Conservation (phyloP, 2,113 vertebrate genomes). For the Oophaga pumilio region DNA sequence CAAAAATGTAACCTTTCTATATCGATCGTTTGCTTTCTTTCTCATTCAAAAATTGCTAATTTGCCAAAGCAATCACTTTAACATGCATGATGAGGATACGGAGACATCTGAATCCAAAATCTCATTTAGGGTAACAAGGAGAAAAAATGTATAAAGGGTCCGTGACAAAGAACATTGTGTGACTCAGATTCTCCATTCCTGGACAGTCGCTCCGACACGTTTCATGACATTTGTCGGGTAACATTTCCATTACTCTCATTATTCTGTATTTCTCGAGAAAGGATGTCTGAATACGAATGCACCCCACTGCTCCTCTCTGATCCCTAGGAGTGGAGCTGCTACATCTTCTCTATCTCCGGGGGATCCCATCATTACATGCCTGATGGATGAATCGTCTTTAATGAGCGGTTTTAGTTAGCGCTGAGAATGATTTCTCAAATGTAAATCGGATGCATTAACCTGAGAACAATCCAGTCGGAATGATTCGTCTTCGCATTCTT, state of each 20-base stretch:
- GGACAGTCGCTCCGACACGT: not conserved
- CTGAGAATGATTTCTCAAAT: not conserved
- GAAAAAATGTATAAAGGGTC: not conserved
- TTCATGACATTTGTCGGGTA: conserved; percentile 33
- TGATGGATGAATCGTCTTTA: not conserved
- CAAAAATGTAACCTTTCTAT: not conserved
- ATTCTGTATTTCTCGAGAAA: conserved; percentile 9
- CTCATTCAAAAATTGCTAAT: conserved; percentile 29
- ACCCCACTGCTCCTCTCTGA: conserved; percentile 5
- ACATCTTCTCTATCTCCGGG: not conserved
- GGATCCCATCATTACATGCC: not conserved
- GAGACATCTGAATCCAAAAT: conserved; percentile 20
- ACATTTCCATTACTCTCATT: conserved; percentile 41
- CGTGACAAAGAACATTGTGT: conserved; percentile 2
- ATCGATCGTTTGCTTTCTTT: not conserved
- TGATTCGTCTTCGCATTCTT: not conserved
- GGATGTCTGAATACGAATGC: not conserved
- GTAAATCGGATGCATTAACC: not conserved
- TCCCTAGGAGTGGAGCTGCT: not conserved
- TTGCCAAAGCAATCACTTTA: not conserved
- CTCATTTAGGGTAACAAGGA: conserved; percentile 5
- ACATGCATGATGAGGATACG: not conserved
- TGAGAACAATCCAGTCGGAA: not conserved
- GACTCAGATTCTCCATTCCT: conserved; percentile 15
- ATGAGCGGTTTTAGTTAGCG: not conserved